Evolutionary conservation across 2,888 invertebrate species (phyloP).

Genomic region (Automeris io): DNA sequence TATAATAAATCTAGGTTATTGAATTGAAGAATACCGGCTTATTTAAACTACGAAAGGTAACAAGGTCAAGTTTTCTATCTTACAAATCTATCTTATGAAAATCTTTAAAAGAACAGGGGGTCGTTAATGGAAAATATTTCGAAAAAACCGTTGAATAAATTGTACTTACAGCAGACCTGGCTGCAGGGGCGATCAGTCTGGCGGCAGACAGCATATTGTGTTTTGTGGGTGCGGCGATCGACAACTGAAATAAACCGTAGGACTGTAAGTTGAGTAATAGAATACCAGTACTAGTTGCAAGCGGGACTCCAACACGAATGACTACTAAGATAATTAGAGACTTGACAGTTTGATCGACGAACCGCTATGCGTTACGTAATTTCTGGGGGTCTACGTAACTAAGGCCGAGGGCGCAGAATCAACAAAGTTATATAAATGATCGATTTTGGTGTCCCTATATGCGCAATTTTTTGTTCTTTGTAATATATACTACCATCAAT

Average conservation of each 20-base stretch:
- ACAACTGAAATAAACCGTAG: conserved; percentile 67
- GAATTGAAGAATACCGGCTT: conserved; percentile 1
- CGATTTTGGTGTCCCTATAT: conserved; percentile 26
- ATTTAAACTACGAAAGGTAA: conserved; percentile 10
- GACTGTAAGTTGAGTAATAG: conserved; percentile 34
- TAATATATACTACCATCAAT: conserved; percentile 27
- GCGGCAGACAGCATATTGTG: conserved; percentile 87
- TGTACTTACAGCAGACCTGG: conserved; percentile 91
- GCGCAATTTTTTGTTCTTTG: conserved; percentile 19
- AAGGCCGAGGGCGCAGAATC: conserved; percentile 28
- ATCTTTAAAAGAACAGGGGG: too few relatives aligned
- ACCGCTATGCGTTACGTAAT: conserved; percentile 70
- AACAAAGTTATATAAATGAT: conserved; percentile 28
- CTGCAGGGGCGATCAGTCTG: conserved; percentile 91
- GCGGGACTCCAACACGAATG: conserved; percentile 13
- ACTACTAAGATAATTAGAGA: conserved; percentile 12
- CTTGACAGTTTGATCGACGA: conserved; percentile 64
- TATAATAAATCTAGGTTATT: conserved; percentile 7
- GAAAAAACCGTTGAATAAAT: conserved; percentile 4
- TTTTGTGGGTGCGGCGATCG: conserved; percentile 62
- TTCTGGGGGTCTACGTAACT: conserved; percentile 61
- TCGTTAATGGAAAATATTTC: too few relatives aligned
- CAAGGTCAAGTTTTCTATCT: conserved; percentile 36
- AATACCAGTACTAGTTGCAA: conserved; percentile 21
- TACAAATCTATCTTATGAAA: not conserved